Conservation (phyloP, 2,797 vertebrate genomes). For the Alcedo atthis region DNA sequence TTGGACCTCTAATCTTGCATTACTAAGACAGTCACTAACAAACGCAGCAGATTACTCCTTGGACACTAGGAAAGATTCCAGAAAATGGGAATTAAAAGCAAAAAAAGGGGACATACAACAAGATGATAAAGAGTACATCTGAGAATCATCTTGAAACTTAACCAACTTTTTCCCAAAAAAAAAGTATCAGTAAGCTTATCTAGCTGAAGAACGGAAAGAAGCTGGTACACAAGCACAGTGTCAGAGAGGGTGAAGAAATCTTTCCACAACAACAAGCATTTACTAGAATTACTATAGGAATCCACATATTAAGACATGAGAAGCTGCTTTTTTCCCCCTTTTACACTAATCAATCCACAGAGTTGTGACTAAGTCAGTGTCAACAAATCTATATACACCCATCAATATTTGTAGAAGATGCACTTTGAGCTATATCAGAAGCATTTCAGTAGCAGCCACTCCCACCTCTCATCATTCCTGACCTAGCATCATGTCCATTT, state of each 20-base stretch:
- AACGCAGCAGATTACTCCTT: background rate
- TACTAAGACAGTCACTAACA: background rate
- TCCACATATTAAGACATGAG: background rate
- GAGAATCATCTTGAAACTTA: background rate
- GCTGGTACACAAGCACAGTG: background rate
- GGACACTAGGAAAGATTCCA: background rate
- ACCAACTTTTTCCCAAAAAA: background rate
- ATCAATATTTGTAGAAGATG: background rate
- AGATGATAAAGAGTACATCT: background rate
- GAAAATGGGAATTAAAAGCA: background rate
- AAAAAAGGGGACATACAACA: background rate
- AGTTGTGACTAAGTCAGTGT: background rate
- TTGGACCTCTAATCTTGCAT: background rate
- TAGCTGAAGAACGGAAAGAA: background rate
- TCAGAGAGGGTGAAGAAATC: background rate
- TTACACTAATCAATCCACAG: background rate
- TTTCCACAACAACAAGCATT: background rate
- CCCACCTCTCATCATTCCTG: background rate
- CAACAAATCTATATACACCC: background rate
- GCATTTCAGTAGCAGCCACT: background rate
- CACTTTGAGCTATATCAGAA: background rate
- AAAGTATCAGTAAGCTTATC: background rate
- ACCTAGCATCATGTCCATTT: background rate
- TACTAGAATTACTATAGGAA: background rate
- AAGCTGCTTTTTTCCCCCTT: background rate